These are phyloP conservation scores for Eutrigla gurnardus DNA, from an alignment of 2,797 vertebrate species.

Conservation along the genomic window DNA sequence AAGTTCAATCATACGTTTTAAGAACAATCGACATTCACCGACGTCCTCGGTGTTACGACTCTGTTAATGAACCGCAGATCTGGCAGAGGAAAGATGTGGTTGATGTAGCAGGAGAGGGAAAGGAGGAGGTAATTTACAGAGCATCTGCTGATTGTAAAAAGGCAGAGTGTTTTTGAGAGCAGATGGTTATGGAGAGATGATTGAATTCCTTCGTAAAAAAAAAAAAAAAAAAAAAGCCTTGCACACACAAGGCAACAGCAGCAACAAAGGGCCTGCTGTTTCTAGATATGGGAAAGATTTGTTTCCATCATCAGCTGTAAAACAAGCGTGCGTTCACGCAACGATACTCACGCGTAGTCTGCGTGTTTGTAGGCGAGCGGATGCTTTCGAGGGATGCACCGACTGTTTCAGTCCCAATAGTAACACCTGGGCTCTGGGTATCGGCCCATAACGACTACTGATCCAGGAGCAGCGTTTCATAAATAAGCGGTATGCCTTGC, in stretches of 20 bases:
- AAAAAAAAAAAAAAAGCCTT: background rate
- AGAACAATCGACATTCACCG: constrained; percentile 47
- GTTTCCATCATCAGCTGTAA: constrained; percentile 19
- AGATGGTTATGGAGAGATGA: constrained; percentile 65
- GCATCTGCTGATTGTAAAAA: constrained; percentile 72
- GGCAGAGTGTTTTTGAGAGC: constrained; percentile 66
- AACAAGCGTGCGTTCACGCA: constrained; percentile 2
- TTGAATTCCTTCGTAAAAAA: constrained; percentile 55
- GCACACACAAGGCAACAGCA: constrained; percentile 22
- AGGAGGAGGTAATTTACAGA: constrained; percentile 61
- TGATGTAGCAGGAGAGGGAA: constrained; percentile 37
- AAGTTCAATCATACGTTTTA: constrained; percentile 53
- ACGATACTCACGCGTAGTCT: background rate
- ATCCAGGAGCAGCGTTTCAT: too few species aligned
- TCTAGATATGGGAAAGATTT: background rate
- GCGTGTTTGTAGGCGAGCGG: background rate
- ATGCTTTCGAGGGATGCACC: background rate
- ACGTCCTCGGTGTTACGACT: constrained; percentile 40
- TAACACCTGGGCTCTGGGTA: background rate
- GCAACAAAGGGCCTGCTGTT: constrained; percentile 20
- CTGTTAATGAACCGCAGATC: constrained; percentile 46
- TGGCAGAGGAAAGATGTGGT: constrained; percentile 46
- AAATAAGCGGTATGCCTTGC: too few species aligned
- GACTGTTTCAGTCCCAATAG: background rate
- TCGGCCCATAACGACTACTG: background rate